These are phyloP conservation scores for Dromiciops gliroides DNA, from an alignment of 2,113 vertebrate species.

Conservation along the genomic window DNA sequence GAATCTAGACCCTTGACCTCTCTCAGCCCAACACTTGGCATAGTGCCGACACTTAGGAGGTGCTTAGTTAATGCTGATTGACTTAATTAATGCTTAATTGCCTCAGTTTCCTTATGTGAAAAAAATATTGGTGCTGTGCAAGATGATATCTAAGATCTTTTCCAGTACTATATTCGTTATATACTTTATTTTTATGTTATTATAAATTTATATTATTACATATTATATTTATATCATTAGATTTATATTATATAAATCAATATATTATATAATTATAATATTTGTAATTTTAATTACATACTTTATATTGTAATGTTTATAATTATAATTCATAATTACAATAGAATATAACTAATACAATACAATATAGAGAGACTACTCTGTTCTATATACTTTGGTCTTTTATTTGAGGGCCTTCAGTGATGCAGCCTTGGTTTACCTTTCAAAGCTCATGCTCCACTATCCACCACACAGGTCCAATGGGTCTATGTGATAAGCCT, in stretches of 20 bases:
- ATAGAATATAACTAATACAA: no score
- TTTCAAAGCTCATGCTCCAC: neutral
- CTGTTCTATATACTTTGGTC: no score
- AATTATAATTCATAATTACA: no score
- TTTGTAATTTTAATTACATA: no score
- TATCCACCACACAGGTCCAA: neutral
- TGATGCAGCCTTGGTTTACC: neutral
- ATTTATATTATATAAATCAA: no score
- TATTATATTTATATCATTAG: no score
- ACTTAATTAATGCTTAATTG: neutral
- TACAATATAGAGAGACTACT: no score
- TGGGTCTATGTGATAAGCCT: neutral
- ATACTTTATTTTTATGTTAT: no score
- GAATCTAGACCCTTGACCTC: neutral
- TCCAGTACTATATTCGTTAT: neutral
- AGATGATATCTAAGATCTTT: neutral
- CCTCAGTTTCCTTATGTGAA: neutral
- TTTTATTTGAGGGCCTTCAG: no score
- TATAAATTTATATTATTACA: no score
- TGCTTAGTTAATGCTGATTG: neutral
- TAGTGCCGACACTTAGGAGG: neutral
- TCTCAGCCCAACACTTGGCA: neutral
- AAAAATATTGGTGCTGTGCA: neutral
- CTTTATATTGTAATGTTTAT: no score
- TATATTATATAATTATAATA: no score